Base-by-base conservation (phyloP, 2,888 invertebrate genomes). In the Drosophila birchii region DNA sequence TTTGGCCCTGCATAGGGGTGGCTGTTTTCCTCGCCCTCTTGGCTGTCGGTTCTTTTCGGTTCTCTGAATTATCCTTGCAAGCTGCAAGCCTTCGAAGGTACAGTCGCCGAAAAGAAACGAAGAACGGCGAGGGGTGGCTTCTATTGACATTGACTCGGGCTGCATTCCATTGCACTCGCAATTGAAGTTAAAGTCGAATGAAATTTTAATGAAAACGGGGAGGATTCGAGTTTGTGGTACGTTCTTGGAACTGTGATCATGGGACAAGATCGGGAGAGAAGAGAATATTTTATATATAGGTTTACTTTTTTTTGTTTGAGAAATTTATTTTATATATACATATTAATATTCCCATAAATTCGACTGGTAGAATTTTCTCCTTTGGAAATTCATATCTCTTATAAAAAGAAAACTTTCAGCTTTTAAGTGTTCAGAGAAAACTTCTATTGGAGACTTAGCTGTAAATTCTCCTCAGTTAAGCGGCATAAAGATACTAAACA, bases 91-190 rank as follows among this genome's bases (percentile, higher is more conserved):
- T 26, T 36, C 34, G 29, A n/a, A 80, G 77, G 88, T 85, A 85
- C 84, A 84, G 84, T 85, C 61, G 62, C 54, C 56, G 53, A 38
- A 61, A 61, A 44, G 38, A 55, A 70, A 55, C 54, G 55, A 59
- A 53, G 55, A 51, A 51, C 43, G 58, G 14, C 49, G 53, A 81
- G 76, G 86, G 86, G 76, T 80, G 84, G 80, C 70, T 62, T 59
- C 18, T 75, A 73, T 86, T 88, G 84, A 84, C 83, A 88, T 88
- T 86, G 88, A 88, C 86, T 88, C 79, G 81, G 72, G 66, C 75
- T 78, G 84, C 83, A 87, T 87, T 83, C 89, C 86, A 80, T 79
- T 86, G 89, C 88, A 86, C 78, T 85, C 78, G 62, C 63, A 77
- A 71, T 64, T 63, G 64, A 49, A 64, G 64, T 63, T 36, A 43